A percentile compares a stretch with the other conserved stretches of the same genome.
phyloP scores from a whole-genome alignment of 2,888 invertebrate species.

The Nycteola revayana region DNA sequence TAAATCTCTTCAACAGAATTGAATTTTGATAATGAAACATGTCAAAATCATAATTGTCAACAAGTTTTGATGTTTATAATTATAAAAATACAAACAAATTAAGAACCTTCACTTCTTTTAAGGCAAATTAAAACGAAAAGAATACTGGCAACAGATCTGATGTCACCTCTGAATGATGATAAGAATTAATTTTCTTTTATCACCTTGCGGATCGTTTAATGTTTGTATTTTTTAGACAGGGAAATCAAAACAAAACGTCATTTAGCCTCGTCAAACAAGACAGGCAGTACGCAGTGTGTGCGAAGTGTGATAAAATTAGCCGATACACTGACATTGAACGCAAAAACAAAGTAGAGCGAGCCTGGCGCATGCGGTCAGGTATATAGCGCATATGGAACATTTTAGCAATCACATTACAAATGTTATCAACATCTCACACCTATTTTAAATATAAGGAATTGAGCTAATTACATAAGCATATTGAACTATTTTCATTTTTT shows the following conservation, averaged over 20 bases:
- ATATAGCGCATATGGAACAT: constrained; percentile 41
- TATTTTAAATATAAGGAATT: too few species aligned
- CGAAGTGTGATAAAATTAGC: constrained; percentile 78
- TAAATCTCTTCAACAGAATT: too few species aligned
- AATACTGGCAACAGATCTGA: too few species aligned
- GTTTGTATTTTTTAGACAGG: constrained; percentile 53
- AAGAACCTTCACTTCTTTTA: too few species aligned
- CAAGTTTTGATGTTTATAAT: too few species aligned
- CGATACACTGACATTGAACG: constrained; percentile 81
- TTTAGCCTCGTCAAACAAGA: constrained; percentile 71
- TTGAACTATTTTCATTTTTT: too few species aligned
- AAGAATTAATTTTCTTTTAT: constrained; percentile 7
- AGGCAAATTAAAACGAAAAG: too few species aligned
- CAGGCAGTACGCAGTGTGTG: constrained; percentile 68
- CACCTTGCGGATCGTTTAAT: constrained; percentile 26
- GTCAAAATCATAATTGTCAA: too few species aligned
- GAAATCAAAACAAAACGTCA: constrained; percentile 74
- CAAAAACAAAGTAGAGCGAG: constrained; percentile 76
- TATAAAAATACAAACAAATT: too few species aligned
- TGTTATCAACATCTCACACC: constrained; percentile 39
- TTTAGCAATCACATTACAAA: constrained; percentile 56
- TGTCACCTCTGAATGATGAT: too few species aligned
- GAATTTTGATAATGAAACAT: too few species aligned
- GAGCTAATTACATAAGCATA: too few species aligned
- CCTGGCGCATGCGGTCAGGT: constrained; percentile 68